Base-by-base conservation (phyloP, 2,797 vertebrate genomes). In the Myotis vivesi region DNA sequence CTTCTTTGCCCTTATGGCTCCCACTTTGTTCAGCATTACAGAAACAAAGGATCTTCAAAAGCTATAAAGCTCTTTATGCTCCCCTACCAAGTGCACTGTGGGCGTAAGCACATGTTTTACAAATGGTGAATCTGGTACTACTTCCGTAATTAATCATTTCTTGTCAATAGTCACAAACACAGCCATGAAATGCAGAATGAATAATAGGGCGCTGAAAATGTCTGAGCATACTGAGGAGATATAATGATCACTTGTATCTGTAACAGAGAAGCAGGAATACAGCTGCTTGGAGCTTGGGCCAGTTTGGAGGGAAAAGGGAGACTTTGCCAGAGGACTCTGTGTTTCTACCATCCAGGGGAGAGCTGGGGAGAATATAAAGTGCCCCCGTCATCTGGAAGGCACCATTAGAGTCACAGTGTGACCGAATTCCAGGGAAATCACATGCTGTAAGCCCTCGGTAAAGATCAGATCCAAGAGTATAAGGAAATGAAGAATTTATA, bases 71-170 rank as follows among this genome's bases (percentile, higher is more conserved):
- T 92, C 44, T 62, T 7, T 66, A 23, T 77, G 41, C 53, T 81
- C 19, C 36, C 44, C 55, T 49, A 46, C 4, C 20, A 33, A 53
- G 64, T 28, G 9, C 1, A 16, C n/a, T 33, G 4, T 64, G 84
- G n/a, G 30, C 38, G 17, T 77, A 55, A 75, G 41, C 57, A 62
- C 33, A 5, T 49, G 86, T 83, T 92, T 96, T 92, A 76, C 38
- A 89, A 86, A 28, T 75, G 90, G 44, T 73, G 22, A 89, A 90
- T 90, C 68, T 59, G 15, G 15, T 77, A 3, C 66, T 88, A 25
- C 51, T 86, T 88, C 55, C 25, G 28, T 82, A 79, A 89, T 89
- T 73, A 87, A 95, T 96, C 64, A 84, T 93, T 93, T 89, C 66
- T 86, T 95, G 53, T 94, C 73, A 90, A 76, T 76, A 72, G 71